A percentile compares a stretch with the other conserved stretches of the same genome.
Evolutionary conservation across 2,888 invertebrate genomes (phyloP).

Genomic region (Drosophila prostipennis): DNA sequence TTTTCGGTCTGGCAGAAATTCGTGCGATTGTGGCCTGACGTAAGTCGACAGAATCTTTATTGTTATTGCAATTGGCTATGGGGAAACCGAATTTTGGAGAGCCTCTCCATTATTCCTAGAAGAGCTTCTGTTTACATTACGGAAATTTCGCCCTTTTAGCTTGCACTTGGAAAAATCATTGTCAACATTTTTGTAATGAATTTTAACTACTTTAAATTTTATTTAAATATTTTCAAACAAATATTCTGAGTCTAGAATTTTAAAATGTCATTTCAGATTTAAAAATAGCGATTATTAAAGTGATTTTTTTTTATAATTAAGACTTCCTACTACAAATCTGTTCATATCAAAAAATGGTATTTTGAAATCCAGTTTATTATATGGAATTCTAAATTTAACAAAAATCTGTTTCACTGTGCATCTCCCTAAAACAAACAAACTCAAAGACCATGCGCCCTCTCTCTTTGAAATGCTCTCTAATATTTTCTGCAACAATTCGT

Average conservation of each 20-base stretch:
- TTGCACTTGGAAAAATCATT: not conserved
- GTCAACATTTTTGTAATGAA: too few relatives aligned
- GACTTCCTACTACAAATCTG: too few relatives aligned
- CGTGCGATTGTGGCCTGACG: slow-evolving; percentile 14
- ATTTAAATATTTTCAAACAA: too few relatives aligned
- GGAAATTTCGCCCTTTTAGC: not conserved
- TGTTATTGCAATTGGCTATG: not conserved
- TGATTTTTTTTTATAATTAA: too few relatives aligned
- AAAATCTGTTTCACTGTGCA: not conserved
- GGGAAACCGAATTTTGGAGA: slow-evolving; percentile 8
- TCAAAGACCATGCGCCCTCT: slow-evolving; percentile 39
- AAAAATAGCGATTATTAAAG: too few relatives aligned
- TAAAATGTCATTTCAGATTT: too few relatives aligned
- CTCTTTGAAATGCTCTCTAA: slow-evolving; percentile 24
- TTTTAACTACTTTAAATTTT: too few relatives aligned
- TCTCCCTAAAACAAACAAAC: slow-evolving; percentile 2
- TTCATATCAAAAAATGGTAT: too few relatives aligned
- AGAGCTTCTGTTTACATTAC: slow-evolving; percentile 19
- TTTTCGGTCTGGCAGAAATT: not conserved
- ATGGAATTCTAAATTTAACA: too few relatives aligned
- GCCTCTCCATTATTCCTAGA: slow-evolving; percentile 30
- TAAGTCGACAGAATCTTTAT: not conserved
- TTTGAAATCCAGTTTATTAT: too few relatives aligned
- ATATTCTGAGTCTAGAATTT: too few relatives aligned
- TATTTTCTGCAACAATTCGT: slow-evolving; percentile 22